phyloP scores from a whole-genome alignment of 2,797 vertebrate species.

The Epinephelus coioides region DNA sequence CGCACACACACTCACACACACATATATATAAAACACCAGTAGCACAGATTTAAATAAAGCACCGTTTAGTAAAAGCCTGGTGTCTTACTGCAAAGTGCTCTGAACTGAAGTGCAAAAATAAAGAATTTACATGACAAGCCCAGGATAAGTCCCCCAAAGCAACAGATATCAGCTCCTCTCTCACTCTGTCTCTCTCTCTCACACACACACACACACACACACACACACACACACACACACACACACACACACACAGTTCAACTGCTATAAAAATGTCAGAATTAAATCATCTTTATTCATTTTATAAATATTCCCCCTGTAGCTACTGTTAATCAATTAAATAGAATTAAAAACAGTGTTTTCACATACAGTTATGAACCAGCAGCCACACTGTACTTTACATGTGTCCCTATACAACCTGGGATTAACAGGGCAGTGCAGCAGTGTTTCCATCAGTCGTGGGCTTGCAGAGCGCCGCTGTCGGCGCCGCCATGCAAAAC shows the following conservation, averaged over 20 bases:
- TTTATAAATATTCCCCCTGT: conserved; percentile 43
- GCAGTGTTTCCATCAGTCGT: conserved; percentile 11
- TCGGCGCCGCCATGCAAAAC: background rate
- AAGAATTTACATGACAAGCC: conserved; percentile 48
- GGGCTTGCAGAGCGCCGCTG: background rate
- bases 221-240: background rate
- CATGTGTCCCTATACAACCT: background rate
- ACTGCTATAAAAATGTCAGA: conserved; percentile 56
- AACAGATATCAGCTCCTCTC: conserved; percentile 3
- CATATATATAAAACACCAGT: conserved; percentile 37
- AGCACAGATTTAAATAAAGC: conserved; percentile 57
- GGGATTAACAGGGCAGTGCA: background rate
- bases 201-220: background rate
- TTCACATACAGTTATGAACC: background rate
- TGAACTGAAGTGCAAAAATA: conserved; percentile 56
- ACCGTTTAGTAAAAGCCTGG: conserved; percentile 47
- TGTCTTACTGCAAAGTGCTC: conserved; percentile 47
- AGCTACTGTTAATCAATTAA: conserved; percentile 37
- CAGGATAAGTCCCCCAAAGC: background rate
- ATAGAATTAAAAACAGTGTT: conserved; percentile 41
- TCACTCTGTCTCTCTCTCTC: conserved; percentile 1
- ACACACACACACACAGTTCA: background rate
- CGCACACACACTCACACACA: conserved; percentile 24
- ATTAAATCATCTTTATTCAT: conserved; percentile 38
- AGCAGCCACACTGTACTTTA: background rate